These are phyloP conservation scores for Synodontis membranacea DNA, from an alignment of 2,113 vertebrate genomes.

Conservation along the genomic window DNA sequence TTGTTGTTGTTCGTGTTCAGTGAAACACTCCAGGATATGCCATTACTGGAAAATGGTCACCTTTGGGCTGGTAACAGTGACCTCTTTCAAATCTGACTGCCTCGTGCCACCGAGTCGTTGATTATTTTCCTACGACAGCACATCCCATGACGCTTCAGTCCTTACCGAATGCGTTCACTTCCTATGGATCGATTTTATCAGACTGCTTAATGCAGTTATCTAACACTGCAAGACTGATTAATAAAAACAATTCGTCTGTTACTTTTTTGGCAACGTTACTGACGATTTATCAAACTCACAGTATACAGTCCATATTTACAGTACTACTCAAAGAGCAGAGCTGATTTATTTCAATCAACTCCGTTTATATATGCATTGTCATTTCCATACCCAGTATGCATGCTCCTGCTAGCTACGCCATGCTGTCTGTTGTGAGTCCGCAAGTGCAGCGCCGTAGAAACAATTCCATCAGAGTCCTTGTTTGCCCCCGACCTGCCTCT, in stretches of 20 bases:
- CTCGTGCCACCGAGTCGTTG: neutral
- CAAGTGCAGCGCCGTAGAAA: slow-evolving; percentile 21
- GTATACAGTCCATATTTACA: neutral
- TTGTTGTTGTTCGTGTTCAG: neutral
- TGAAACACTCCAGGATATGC: neutral
- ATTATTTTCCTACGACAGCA: neutral
- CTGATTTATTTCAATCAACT: neutral
- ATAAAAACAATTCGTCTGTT: neutral
- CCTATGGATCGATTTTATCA: neutral
- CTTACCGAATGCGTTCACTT: neutral
- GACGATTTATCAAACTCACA: neutral
- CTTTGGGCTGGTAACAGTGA: neutral
- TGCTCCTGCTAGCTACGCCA: neutral
- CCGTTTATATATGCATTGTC: neutral
- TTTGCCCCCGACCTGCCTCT: slow-evolving; percentile 36
- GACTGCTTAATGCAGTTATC: neutral
- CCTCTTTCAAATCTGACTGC: neutral
- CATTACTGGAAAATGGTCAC: neutral
- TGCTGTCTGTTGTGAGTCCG: neutral
- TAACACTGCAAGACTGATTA: neutral
- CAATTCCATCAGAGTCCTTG: slow-evolving; percentile 31
- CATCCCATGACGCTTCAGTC: neutral
- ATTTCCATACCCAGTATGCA: neutral
- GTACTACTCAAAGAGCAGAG: neutral
- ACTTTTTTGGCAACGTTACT: neutral